Conservation (phyloP, 2,797 vertebrate genomes). For the Alauda arvensis region DNA sequence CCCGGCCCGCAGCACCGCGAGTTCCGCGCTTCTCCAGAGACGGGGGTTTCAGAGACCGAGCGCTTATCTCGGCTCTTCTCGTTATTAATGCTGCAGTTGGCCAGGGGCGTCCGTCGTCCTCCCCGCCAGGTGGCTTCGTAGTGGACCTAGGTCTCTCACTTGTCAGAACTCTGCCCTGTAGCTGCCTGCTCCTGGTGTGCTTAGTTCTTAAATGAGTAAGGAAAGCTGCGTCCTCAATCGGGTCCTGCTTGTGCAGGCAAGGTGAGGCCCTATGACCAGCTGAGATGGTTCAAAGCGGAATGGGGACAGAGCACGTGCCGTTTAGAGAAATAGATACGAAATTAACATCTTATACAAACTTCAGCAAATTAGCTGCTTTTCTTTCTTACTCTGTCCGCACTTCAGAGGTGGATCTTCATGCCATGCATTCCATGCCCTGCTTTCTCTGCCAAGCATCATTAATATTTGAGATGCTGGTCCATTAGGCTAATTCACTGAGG, state of each 20-base stretch:
- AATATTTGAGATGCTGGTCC: neutral
- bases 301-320: accelerated
- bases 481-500: neutral
- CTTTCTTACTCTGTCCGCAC: neutral
- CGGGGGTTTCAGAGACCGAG: accelerated
- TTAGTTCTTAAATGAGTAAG: neutral
- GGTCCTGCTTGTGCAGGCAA: accelerated
- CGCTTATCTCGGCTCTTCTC: no score
- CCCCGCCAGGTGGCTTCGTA: accelerated
- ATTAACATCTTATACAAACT: neutral
- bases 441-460: neutral
- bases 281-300: neutral
- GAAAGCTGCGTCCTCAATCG: neutral
- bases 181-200: neutral
- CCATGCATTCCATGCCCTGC: neutral
- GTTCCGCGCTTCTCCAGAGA: neutral
- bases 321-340: accelerated
- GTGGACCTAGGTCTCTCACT: neutral
- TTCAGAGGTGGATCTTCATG: neutral
- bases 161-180: no score
- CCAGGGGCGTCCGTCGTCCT: accelerated
- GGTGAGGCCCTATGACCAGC: neutral
- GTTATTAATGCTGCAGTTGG: accelerated
- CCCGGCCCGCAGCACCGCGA: neutral
- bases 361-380: accelerated